Evolutionary conservation across 2,888 invertebrate genomes (phyloP).

Genomic region (Miltochrista miniata): DNA sequence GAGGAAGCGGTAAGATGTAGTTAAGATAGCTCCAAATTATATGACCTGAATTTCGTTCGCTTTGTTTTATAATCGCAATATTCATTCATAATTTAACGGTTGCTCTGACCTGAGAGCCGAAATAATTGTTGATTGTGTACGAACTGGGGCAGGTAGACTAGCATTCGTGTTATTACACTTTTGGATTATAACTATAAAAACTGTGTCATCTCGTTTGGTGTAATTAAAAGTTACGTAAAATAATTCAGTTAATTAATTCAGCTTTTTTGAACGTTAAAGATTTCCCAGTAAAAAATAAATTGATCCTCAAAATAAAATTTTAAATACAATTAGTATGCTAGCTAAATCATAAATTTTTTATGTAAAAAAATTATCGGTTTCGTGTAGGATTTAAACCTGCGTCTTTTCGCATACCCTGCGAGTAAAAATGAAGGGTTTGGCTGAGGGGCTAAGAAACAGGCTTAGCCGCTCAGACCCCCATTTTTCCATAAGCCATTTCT

Average conservation of each 20-base stretch:
- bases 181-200: conserved; percentile 9
- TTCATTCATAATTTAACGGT: conserved; percentile 52
- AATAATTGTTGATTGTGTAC: conserved; percentile 59
- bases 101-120: conserved; percentile 51
- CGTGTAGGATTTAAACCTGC: too few species aligned
- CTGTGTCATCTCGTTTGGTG: conserved; percentile 17
- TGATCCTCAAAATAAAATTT: too few species aligned
- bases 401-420: too few species aligned
- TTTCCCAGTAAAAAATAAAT: too few species aligned
- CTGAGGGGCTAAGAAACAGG: too few species aligned
- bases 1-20: conserved; percentile 84
- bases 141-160: conserved; percentile 47
- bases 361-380: too few species aligned
- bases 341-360: too few species aligned
- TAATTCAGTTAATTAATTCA: too few species aligned
- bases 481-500: too few species aligned
- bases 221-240: conserved; percentile 3
- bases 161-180: conserved; percentile 21
- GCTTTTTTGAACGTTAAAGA: background rate
- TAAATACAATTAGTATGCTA: too few species aligned
- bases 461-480: too few species aligned
- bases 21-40: conserved; percentile 42
- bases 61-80: conserved; percentile 55
- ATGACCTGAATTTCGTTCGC: conserved; percentile 55
- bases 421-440: too few species aligned